Base-by-base conservation (phyloP, 1,140 invertebrate genomes). In the Drosophila bipectinata region DNA sequence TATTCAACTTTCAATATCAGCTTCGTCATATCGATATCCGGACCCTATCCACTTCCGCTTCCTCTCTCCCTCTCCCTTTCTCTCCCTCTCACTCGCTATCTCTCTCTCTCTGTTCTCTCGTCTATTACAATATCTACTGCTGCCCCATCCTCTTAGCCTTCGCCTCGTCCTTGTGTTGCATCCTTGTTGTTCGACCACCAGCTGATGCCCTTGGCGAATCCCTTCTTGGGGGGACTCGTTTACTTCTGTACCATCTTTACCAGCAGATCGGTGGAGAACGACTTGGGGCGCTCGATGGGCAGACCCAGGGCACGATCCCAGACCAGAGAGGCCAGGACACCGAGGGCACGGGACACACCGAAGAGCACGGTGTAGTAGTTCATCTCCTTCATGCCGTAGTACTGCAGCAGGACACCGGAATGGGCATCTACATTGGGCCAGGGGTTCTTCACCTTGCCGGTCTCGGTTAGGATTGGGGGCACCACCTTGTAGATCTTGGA, bases 381-480 rank as follows among this genome's bases (percentile, higher is more conserved):
- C 98, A 99, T 99, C 93, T 99, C 98, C 85, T 95, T 99, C 94
- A 99, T 95, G 72, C 97, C 97, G 91, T 98, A 99, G 94, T 99
- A 97, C 94, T 98, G 93, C 58, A 99, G 93, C 26, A 99, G 93
- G 9, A 99, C 98, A 78, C 98, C 98, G 79, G 97, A 98, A 93
- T 99, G 98, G 49, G 98, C 98, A 93, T 99, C 98, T 80, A 99
- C 98, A 93, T 99, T 99, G 61, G 98, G 98, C 98, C 98, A 99
- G 60, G 98, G 98, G 94, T 99, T 99, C 94, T 98, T 98, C 7
- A 98, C 98, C 93, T 99, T 99, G 84, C 98, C 98, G 71, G 97
- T 96, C 91, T 98, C 97, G 68, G 97, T 94, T 9, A 99, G 95
- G 77, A 99, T 96, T 73, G 97, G 96, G 1, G 98, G 98, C 48